Conservation (phyloP, 2,113 vertebrate genomes). For the Okapia johnstoni region DNA sequence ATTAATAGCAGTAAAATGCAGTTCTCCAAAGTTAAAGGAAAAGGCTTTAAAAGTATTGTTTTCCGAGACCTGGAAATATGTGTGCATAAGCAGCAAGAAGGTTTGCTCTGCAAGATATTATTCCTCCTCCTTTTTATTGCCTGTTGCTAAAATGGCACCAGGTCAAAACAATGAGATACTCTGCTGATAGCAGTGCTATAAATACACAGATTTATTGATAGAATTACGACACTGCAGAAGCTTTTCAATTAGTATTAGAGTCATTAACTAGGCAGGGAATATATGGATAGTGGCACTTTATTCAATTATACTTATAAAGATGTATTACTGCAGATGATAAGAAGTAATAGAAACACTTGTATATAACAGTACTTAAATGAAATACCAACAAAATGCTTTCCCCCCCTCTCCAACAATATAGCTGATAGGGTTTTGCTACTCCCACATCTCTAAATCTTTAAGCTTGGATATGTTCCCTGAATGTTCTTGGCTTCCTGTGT, state of each 20-base stretch:
- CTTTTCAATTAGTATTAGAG: conserved; percentile 71
- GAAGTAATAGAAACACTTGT: conserved; percentile 67
- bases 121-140: conserved; percentile 1
- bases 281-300: conserved; percentile 54
- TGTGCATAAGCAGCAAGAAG: neutral
- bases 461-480: neutral
- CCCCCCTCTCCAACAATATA: neutral
- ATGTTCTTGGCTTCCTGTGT: neutral
- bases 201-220: conserved; percentile 66
- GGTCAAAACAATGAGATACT: conserved; percentile 58
- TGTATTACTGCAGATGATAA: conserved; percentile 60
- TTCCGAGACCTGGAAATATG: neutral
- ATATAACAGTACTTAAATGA: conserved; percentile 55
- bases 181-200: conserved; percentile 43
- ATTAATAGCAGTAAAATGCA: neutral
- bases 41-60: neutral
- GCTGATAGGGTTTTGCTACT: neutral
- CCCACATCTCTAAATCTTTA: neutral
- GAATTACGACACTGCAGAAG: conserved; percentile 52
- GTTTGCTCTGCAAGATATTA: neutral
- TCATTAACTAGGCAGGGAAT: conserved; percentile 69
- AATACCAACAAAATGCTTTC: conserved; percentile 43
- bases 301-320: conserved; percentile 73
- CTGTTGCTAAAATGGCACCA: conserved; percentile 35
- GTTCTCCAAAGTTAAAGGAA: neutral